Conservation (phyloP, 2,888 invertebrate genomes). For the Morpho deidamia region DNA sequence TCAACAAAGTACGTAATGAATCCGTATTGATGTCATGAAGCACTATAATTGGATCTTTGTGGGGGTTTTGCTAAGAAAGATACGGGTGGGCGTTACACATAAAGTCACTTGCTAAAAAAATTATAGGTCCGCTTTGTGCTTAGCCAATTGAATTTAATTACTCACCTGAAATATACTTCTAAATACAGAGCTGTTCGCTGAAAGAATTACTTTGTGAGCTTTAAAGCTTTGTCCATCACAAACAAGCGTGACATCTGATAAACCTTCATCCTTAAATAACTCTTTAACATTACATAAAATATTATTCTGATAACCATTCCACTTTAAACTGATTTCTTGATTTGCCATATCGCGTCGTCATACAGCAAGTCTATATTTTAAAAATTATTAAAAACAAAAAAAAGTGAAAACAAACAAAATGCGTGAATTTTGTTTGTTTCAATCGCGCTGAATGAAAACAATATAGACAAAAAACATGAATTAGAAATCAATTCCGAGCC, state of each 20-base stretch:
- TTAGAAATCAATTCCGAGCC: too few species aligned
- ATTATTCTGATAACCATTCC: conserved; percentile 83
- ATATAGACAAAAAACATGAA: background rate
- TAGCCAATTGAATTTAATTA: background rate
- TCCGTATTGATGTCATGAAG: conserved; percentile 84
- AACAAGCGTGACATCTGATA: conserved; percentile 83
- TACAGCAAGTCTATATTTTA: conserved; percentile 29
- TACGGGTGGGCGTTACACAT: conserved; percentile 54
- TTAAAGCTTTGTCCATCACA: conserved; percentile 82
- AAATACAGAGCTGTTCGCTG: conserved; percentile 83
- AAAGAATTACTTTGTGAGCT: conserved; percentile 83
- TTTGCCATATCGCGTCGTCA: conserved; percentile 54
- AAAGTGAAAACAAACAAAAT: conserved; percentile 30
- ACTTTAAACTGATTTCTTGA: conserved; percentile 83
- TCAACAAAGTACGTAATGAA: conserved; percentile 81
- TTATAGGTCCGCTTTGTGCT: background rate
- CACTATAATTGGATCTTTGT: conserved; percentile 86
- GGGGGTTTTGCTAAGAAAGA: conserved; percentile 82
- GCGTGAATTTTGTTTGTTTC: conserved; percentile 12
- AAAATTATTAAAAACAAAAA: conserved; percentile 14
- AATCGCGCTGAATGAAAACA: conserved; percentile 24
- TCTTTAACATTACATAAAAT: conserved; percentile 81
- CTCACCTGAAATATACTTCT: conserved; percentile 80
- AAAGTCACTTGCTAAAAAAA: conserved; percentile 7
- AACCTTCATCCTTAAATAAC: conserved; percentile 80